Evolutionary conservation across 2,888 invertebrate genomes (phyloP).

Genomic region (Lottia scabra): DNA sequence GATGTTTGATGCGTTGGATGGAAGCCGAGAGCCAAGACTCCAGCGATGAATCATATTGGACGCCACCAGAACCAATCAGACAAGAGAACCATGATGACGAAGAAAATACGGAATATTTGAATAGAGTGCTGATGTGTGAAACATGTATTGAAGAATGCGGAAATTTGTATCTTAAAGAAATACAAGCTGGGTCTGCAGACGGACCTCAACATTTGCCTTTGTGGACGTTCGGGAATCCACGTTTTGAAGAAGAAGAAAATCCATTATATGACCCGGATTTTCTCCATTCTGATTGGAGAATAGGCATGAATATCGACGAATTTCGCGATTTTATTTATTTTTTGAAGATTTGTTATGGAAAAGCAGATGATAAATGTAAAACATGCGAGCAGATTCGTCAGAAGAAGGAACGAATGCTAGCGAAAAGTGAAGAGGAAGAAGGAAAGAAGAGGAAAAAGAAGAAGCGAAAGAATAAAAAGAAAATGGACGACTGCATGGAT

Average conservation of each 20-base stretch:
- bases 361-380: neutral
- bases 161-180: constrained; percentile 13
- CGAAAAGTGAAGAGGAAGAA: neutral
- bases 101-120: neutral
- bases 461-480: neutral
- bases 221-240: constrained; percentile 15
- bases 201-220: constrained; percentile 3
- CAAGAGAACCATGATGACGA: neutral
- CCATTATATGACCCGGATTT: constrained; percentile 10
- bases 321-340: constrained; percentile 16
- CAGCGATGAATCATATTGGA: constrained; percentile 49
- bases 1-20: constrained; percentile 50
- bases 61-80: constrained; percentile 24
- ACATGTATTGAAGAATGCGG: constrained; percentile 14
- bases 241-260: constrained; percentile 11
- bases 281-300: constrained; percentile 12
- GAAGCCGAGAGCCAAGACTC: constrained; percentile 41
- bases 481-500: neutral
- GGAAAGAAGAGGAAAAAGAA: neutral
- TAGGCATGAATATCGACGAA: constrained; percentile 12
- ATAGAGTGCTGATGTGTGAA: neutral
- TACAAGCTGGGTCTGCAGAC: neutral
- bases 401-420: neutral
- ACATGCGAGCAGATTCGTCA: neutral
- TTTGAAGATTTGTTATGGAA: neutral